Percentiles rank a stretch among this genome's conserved stretches.
Evolutionary conservation across 1,140 invertebrate genomes (phyloP).

Genomic region (Polypedilum vanderplanki): DNA sequence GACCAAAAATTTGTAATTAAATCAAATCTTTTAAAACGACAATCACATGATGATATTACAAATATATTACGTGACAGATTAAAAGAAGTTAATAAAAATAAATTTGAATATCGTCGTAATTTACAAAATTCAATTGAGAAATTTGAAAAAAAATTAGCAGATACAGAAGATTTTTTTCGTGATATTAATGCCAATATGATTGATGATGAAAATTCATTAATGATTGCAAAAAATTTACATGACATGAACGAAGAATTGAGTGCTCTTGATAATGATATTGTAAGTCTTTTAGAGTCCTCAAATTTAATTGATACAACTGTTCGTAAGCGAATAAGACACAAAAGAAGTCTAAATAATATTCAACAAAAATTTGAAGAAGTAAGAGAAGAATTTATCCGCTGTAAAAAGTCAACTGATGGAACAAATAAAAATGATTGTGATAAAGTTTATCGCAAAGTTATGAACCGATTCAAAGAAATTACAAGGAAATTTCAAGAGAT

Average conservation of each 20-base stretch:
- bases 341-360: not conserved
- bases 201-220: not conserved
- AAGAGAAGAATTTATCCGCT: not conserved
- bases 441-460: not conserved
- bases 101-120: not conserved
- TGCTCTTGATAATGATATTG: not conserved
- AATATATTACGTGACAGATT: not conserved
- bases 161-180: not conserved
- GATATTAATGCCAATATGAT: not conserved
- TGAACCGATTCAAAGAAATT: not conserved
- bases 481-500: conserved; percentile 15
- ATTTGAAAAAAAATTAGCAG: not conserved
- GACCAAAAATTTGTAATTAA: not conserved
- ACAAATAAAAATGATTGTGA: not conserved
- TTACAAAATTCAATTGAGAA: not conserved
- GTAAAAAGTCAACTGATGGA: conserved; percentile 2
- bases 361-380: not conserved
- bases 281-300: not conserved
- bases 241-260: not conserved
- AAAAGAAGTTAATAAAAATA: not conserved
- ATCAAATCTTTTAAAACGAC: not conserved
- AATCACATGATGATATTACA: not conserved
- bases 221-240: not conserved
- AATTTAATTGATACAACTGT: not conserved
- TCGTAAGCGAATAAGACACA: not conserved